Base-by-base conservation (phyloP, 2,888 invertebrate genomes). In the Magallana nippona region DNA sequence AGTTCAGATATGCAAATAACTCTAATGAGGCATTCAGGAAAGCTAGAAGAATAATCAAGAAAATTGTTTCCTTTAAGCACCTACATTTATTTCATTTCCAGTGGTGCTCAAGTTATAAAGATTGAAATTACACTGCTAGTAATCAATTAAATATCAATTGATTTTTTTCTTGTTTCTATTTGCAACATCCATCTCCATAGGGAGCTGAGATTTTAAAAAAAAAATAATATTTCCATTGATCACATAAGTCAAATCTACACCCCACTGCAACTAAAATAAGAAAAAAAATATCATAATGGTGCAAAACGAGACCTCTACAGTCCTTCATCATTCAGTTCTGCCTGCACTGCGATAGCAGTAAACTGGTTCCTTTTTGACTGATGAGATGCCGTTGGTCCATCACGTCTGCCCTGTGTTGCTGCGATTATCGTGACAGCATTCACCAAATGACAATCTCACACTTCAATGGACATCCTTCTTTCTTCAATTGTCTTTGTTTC, bases 41-140 rank as follows among this genome's bases (percentile, higher is more conserved):
- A 22, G 71, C 71, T 71, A 27, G 27, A 71, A 27, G 27, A 71
- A 71, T 71, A 71, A 71, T 71, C 71, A 71, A 71, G 71, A 27
- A 71, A 71, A 71, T 27, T 27, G 27, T 71, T 71, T 71, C 22
- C 71, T 71, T 15, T 13, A 71, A 27, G 71, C 71, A 71, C 71
- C 71, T 71, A 71, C 71, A 27, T 71, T 71, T 71, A 71, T 71
- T 71, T 32, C 27, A 71, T 71, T 71, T 71, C 27, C 71, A 71
- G 71, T 22, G 32, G 19, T 44, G 44, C 44, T 44, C 44, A 44
- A 44, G 44, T 44, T 44, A 44, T 44, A 44, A 44, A 44, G 44
- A 44, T 44, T 44, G 44, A 44, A 44, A 44, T 44, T 44, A 44
- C 44, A 44, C 44, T 44, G 44, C 44, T 44, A 44, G 44, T 44